phyloP scores from a whole-genome alignment of 1,140 invertebrate genomes.

The Calliopsis andreniformis region DNA sequence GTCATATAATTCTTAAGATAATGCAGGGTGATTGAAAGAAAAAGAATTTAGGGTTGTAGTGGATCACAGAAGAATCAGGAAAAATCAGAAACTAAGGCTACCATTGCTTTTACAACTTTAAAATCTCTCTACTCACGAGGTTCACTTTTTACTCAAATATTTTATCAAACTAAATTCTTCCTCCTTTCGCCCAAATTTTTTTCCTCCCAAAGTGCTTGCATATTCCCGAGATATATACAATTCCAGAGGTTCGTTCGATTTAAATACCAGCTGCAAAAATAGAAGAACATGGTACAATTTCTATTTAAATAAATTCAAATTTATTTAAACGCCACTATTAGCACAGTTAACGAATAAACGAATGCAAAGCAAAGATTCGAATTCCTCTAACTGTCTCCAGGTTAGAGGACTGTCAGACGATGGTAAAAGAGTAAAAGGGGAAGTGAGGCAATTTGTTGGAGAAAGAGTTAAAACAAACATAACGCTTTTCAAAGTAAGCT shows the following conservation, averaged over 20 bases:
- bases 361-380: not conserved
- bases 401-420: too few species aligned
- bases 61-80: too few species aligned
- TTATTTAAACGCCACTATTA: slow-evolving; percentile 25
- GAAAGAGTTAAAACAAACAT: slow-evolving; percentile 16
- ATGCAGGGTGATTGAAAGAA: too few species aligned
- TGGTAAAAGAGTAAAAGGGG: not conserved
- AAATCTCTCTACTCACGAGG: too few species aligned
- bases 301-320: slow-evolving; percentile 48
- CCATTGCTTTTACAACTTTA: too few species aligned
- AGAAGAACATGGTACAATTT: slow-evolving; percentile 11
- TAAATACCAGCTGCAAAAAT: slow-evolving; percentile 3
- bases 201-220: not conserved
- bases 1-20: too few species aligned
- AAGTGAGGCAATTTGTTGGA: not conserved
- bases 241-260: slow-evolving; percentile 11
- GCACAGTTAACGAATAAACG: not conserved
- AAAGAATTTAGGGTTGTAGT: too few species aligned
- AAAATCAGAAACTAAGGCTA: too few species aligned
- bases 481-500: slow-evolving; percentile 8
- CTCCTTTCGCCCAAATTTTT: not conserved
- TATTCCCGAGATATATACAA: slow-evolving; percentile 9
- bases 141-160: too few species aligned
- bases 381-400: slow-evolving; percentile 18
- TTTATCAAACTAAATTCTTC: too few species aligned